Conservation (phyloP, 1,140 invertebrate species). For the Psilanteris sp. region DNA sequence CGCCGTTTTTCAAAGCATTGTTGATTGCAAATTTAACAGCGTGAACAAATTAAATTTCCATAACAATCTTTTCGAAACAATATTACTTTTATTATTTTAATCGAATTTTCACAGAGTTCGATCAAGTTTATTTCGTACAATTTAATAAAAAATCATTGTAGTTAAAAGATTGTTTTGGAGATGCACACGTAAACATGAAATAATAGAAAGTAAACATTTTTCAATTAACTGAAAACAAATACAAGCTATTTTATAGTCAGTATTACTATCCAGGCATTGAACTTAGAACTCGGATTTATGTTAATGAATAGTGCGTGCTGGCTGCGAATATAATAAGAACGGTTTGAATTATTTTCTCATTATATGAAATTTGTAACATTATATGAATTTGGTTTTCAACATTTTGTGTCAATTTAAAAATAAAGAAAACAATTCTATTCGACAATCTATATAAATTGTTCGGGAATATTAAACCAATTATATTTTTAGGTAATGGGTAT, state of each 20-base stretch:
- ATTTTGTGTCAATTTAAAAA: too few species aligned
- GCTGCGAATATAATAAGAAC: too few species aligned
- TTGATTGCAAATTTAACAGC: constrained; percentile 42
- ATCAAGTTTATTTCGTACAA: constrained; percentile 23
- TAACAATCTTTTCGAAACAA: constrained; percentile 29
- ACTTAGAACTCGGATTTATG: too few species aligned
- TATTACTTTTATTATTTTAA: constrained; percentile 37
- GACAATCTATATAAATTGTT: too few species aligned
- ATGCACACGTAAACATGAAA: neutral
- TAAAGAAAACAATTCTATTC: too few species aligned
- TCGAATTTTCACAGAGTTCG: constrained; percentile 11
- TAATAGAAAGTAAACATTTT: constrained; percentile 9
- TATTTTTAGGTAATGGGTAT: too few species aligned
- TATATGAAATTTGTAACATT: too few species aligned
- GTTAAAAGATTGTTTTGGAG: constrained; percentile 8
- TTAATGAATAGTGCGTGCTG: too few species aligned
- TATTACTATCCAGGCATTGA: too few species aligned
- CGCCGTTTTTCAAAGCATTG: constrained; percentile 8
- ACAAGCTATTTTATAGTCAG: neutral
- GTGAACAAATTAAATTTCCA: constrained; percentile 22
- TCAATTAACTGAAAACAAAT: constrained; percentile 2
- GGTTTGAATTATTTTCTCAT: too few species aligned
- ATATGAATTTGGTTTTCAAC: too few species aligned
- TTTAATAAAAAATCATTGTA: constrained; percentile 14
- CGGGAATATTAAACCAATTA: too few species aligned